Evolutionary conservation across 2,113 vertebrate species (phyloP).

Genomic region (Epinephelus fuscoguttatus): DNA sequence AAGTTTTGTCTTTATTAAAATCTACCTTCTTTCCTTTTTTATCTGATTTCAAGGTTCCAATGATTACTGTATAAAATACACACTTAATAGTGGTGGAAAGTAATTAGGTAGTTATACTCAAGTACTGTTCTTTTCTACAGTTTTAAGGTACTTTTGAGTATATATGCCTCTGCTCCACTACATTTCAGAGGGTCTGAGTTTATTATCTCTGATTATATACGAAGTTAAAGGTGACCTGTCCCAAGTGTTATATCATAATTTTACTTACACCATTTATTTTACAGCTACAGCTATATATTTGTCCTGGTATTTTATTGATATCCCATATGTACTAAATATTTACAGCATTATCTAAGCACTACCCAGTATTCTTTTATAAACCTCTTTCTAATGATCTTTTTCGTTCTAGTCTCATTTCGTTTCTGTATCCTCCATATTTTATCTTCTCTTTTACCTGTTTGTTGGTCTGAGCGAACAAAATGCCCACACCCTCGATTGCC

Average conservation of each 20-base stretch:
- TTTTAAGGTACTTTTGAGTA: not conserved
- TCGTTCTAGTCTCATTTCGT: not conserved
- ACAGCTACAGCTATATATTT: not conserved
- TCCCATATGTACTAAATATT: not conserved
- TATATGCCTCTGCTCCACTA: not conserved
- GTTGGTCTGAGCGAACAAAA: slow-evolving; percentile 89
- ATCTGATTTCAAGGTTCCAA: not conserved
- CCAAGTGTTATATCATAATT: not conserved
- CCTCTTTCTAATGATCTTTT: not conserved
- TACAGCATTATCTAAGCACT: not conserved
- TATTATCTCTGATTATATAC: not conserved
- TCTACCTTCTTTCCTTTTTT: not conserved
- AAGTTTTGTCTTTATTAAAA: not conserved
- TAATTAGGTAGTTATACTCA: not conserved
- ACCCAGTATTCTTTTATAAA: not conserved
- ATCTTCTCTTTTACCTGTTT: slow-evolving; percentile 89
- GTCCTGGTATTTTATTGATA: not conserved
- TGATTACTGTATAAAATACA: not conserved
- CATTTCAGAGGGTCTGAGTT: not conserved
- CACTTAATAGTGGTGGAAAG: not conserved
- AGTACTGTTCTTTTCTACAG: not conserved
- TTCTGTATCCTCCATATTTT: not conserved
- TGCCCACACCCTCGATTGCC: slow-evolving; percentile 88
- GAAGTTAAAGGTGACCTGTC: not conserved
- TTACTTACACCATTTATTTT: not conserved